A percentile compares a stretch with the other conserved stretches of the same genome.
These are phyloP conservation scores for Sebastes itinus DNA, from an alignment of 2,797 vertebrate species.

Conservation along the genomic window DNA sequence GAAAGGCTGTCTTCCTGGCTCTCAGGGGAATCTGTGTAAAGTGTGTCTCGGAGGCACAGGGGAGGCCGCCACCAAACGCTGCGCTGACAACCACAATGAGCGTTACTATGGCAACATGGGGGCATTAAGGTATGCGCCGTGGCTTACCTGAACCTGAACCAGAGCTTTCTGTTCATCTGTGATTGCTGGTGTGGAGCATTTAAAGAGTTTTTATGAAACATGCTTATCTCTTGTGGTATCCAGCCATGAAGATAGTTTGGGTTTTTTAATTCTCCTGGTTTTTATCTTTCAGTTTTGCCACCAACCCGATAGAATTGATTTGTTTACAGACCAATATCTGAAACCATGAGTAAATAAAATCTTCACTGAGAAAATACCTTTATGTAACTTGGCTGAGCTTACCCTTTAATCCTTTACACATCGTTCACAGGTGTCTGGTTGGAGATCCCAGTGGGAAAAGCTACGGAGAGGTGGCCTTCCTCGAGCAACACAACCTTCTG, in stretches of 20 bases:
- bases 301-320: not conserved
- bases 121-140: constrained; percentile 83
- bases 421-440: constrained; percentile 84
- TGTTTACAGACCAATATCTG: not conserved
- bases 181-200: not conserved
- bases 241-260: not conserved
- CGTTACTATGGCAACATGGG: constrained; percentile 93
- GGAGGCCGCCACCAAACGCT: constrained; percentile 85
- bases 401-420: not conserved
- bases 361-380: not conserved
- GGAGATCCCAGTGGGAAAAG: constrained; percentile 89
- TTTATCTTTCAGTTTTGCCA: not conserved
- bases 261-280: not conserved
- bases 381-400: not conserved
- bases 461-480: constrained; percentile 91
- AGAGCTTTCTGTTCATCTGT: not conserved
- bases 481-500: constrained; percentile 89
- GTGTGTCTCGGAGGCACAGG: constrained; percentile 89
- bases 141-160: not conserved
- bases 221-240: not conserved
- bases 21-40: constrained; percentile 88
- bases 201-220: not conserved
- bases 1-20: constrained; percentile 93
- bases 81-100: constrained; percentile 89
- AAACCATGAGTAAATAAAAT: no score